These are phyloP conservation scores for Charadrius vociferus DNA, from an alignment of 2,113 vertebrate genomes.

Conservation along the genomic window DNA sequence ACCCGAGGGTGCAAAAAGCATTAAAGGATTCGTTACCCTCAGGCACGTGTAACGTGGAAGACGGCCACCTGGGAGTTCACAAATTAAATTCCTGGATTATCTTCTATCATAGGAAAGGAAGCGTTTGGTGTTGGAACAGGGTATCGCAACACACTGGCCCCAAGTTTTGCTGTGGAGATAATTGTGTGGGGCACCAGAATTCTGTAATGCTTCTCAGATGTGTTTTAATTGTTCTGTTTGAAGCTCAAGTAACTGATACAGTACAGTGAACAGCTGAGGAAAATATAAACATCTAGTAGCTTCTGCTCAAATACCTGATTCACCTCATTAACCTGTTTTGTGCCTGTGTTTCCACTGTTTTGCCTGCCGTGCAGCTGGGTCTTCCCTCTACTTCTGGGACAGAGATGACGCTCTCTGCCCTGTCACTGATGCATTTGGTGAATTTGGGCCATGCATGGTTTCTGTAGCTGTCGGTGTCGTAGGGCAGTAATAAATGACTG, in stretches of 20 bases:
- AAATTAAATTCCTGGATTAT: slow-evolving; percentile 36
- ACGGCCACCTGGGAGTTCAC: not conserved
- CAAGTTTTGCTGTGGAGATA: not conserved
- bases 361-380: not conserved
- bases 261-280: not conserved
- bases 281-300: not conserved
- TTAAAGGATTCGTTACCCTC: not conserved
- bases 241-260: not conserved
- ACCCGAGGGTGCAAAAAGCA: not conserved
- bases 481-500: not conserved
- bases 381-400: not conserved
- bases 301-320: not conserved
- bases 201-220: not conserved
- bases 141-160: not conserved
- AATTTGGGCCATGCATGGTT: not conserved
- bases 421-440: not conserved
- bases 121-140: not conserved
- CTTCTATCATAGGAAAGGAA: slow-evolving; percentile 23
- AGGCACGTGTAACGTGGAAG: not conserved
- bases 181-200: not conserved
- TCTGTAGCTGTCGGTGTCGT: not conserved
- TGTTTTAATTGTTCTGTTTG: not conserved
- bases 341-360: not conserved
- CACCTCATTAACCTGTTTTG: not conserved
- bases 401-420: no score